These are phyloP conservation scores for Amblyopsis hoosieri DNA, from an alignment of 2,797 vertebrate genomes.

Conservation along the genomic window DNA sequence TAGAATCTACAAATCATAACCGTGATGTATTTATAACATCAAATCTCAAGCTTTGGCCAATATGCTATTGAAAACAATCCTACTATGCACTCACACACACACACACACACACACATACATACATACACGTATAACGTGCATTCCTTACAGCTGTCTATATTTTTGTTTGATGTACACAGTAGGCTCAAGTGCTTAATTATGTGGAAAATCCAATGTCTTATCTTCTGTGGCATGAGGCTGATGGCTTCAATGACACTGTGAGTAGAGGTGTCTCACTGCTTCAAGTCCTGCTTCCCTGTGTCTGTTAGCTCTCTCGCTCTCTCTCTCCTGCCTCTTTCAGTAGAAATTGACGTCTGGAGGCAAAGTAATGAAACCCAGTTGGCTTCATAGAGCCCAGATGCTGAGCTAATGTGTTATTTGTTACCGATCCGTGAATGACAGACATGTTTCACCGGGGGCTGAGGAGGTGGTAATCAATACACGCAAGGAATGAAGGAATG, in stretches of 20 bases:
- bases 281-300: not conserved
- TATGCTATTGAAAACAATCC: too few species aligned
- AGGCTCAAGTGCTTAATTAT: too few species aligned
- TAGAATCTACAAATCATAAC: too few species aligned
- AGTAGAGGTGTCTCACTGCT: not conserved
- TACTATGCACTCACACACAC: too few species aligned
- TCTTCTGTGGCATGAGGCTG: too few species aligned
- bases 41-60: too few species aligned
- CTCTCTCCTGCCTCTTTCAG: not conserved
- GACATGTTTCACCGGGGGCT: constrained; percentile 27
- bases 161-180: too few species aligned
- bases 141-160: not conserved
- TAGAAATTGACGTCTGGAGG: constrained; percentile 38
- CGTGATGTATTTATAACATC: too few species aligned
- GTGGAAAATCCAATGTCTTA: too few species aligned
- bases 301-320: not conserved
- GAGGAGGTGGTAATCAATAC: constrained; percentile 39
- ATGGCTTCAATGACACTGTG: too few species aligned
- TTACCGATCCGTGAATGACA: constrained; percentile 39
- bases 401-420: constrained; percentile 48
- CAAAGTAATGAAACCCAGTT: constrained; percentile 51
- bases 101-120: too few species aligned
- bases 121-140: not conserved
- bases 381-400: constrained; percentile 28
- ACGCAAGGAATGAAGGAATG: constrained; percentile 34